Evolutionary conservation across 2,113 vertebrate species (phyloP), one percentile per base, ranked within the genome.

Genomic region (Epinephelus cyanopodus): DNA sequence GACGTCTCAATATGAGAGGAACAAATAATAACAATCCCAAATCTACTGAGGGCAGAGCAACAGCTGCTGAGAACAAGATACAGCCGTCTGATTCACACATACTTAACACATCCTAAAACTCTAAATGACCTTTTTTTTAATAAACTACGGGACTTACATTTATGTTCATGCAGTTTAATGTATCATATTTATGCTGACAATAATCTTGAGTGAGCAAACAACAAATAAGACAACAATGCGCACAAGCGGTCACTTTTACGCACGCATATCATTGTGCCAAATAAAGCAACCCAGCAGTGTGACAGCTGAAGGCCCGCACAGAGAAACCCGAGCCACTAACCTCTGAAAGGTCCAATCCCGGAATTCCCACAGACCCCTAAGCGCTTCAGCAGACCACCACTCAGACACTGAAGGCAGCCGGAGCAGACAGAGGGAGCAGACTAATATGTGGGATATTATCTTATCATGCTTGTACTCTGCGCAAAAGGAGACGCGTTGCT

Each of bases 341-440:
- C 13, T 56, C 64, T 52, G 56, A 77, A 86, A 74, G 63, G 52
- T 29, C 88, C 79, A 78, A 81, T 88, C 79, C 63, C 50, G 9
- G 76, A 90, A 92, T 72, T 84, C 90, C 91, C 87, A 67, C 17
- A 81, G 77, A 82, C 79, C 76, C 89, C 58, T 89, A 80, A 94
- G 23, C 47, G 8, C 58, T 91, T 77, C 27, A 85, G n/a, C 91
- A 92, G 90, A 90, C 82, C 83, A 19, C 74, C 68, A 52, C 33
- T 18, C 67, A 76, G 37, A 74, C 21, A 25, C 18, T 2, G 45
- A 33, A 47, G 25, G 11, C 61, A 62, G 47, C 27, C 58, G 52
- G 5, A 57, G 53, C 23, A 19, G 39, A 74, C 42, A 52, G 56
- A 42, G 10, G 39, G 10, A 6, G 21, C 4, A 33, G 60, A 64